Evolutionary conservation across 2,113 vertebrate species (phyloP).

Genomic region (Micronisus gabar): DNA sequence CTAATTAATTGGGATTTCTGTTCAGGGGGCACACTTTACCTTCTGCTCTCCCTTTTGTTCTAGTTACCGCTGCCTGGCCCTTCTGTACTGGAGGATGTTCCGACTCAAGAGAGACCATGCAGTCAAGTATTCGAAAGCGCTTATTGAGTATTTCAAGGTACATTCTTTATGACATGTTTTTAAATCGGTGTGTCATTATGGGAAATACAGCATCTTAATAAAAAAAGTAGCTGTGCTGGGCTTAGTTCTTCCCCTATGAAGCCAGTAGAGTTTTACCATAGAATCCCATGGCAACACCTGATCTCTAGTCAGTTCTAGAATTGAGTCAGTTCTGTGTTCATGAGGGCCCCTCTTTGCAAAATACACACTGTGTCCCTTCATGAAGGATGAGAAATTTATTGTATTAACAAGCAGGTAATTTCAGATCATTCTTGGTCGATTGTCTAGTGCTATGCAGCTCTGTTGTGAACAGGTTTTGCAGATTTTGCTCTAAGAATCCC

Average conservation of each 20-base stretch:
- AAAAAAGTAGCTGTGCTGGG: not conserved
- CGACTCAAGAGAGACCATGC: constrained; percentile 95
- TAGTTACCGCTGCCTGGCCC: constrained; percentile 94
- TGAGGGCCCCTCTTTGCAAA: not conserved
- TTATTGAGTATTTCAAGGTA: constrained; percentile 98
- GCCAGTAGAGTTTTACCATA: not conserved
- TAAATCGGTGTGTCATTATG: not conserved
- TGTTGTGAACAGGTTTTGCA: not conserved
- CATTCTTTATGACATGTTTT: not conserved
- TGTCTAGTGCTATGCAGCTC: not conserved
- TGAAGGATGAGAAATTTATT: not conserved
- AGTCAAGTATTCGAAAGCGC: constrained; percentile 94
- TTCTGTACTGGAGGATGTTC: constrained; percentile 99
- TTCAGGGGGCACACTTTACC: not conserved
- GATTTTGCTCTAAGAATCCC: not conserved
- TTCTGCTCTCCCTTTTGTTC: constrained; percentile 11
- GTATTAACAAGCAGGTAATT: not conserved
- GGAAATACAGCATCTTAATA: not conserved
- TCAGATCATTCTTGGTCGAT: not conserved
- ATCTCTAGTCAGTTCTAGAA: not conserved
- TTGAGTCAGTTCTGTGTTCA: not conserved
- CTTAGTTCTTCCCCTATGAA: not conserved
- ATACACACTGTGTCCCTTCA: not conserved
- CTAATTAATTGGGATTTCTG: not conserved
- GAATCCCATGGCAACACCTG: not conserved